Evolutionary conservation across 1,140 invertebrate species (phyloP).

Genomic region (Aphelenchoides fujianensis): DNA sequence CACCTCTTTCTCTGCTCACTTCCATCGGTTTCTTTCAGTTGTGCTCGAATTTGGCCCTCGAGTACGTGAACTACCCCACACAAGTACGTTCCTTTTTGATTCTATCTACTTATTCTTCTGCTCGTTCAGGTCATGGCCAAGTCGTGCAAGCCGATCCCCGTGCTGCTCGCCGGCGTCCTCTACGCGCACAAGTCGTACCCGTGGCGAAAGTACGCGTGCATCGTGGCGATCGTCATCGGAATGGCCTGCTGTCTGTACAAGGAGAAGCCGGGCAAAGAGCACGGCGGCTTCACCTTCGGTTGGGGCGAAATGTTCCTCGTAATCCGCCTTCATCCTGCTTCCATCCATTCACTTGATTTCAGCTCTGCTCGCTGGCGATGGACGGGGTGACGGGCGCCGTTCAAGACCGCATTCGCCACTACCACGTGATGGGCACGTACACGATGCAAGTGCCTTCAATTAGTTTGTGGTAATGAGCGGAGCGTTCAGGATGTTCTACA

Average conservation of each 20-base stretch:
- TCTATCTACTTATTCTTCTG: neutral
- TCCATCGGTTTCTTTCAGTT: too few species aligned
- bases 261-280: conserved; percentile 65
- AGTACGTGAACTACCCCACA: conserved; percentile 94
- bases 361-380: conserved; percentile 80
- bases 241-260: conserved; percentile 90
- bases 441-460: too few species aligned
- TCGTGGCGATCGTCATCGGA: conserved; percentile 84
- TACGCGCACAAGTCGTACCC: conserved; percentile 80
- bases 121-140: conserved; percentile 78
- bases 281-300: conserved; percentile 66
- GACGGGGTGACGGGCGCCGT: conserved; percentile 85
- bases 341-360: too few species aligned
- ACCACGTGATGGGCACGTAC: conserved; percentile 40
- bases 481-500: conserved; percentile 91
- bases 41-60: conserved; percentile 86
- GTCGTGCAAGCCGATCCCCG: conserved; percentile 94
- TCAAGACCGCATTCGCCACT: conserved; percentile 65
- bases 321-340: too few species aligned
- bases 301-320: conserved; percentile 79
- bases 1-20: too few species aligned
- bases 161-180: conserved; percentile 90
- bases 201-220: conserved; percentile 82
- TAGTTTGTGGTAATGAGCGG: too few species aligned
- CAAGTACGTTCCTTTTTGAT: conserved; percentile 70